Base-by-base conservation (phyloP, 2,888 invertebrate species). In the Epinotia ramella region DNA sequence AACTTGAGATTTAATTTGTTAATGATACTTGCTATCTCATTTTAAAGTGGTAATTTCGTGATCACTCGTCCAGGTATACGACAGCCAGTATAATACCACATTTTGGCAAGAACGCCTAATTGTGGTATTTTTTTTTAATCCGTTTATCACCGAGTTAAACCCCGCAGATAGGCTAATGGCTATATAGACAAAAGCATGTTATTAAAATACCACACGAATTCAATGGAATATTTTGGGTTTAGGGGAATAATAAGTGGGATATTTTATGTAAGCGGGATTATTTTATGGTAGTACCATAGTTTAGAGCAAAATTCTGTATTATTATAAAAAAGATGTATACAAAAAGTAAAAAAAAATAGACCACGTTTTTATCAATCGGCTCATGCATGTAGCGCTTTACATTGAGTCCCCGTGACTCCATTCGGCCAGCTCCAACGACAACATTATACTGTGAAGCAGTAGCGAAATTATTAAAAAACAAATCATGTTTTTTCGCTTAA, bases 351-450 rank as follows among this genome's bases (percentile, higher is more conserved):
- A 7, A 33, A 28, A 49, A 40, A 7, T 7, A 40, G 40, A 40
- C 40, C 16, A 13, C 1, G 5, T 53, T n/a, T 16, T 62, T 67
- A 46, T 59, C 12, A 69, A 64, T 49, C 20, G 59, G 70, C 53
- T 59, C 70, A 75, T 73, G 66, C 44, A 49, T 70, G 20, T 16
- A 70, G 80, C 56, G 84, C 91, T 83, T 91, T 91, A 88, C 77
- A 78, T 75, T 77, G 79, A 81, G 78, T 84, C 84, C 81, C 83
- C 84, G 83, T 83, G 86, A 87, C 85, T 77, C 67, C 72, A 77
- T 65, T 73, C 77, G 73, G 68, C 69, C 71, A 73, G 73, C 60
- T 63, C n/a, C 70, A 70, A 70, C 60, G 6, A 59, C 46, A 64
- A 75, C 70, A 75, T 18, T 24, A 60, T 16, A 59, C 40, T 24